A percentile compares a stretch with the other conserved stretches of the same genome.
These are phyloP conservation scores for Tarsius wallacei DNA, from an alignment of 2,797 vertebrate genomes.

Conservation along the genomic window DNA sequence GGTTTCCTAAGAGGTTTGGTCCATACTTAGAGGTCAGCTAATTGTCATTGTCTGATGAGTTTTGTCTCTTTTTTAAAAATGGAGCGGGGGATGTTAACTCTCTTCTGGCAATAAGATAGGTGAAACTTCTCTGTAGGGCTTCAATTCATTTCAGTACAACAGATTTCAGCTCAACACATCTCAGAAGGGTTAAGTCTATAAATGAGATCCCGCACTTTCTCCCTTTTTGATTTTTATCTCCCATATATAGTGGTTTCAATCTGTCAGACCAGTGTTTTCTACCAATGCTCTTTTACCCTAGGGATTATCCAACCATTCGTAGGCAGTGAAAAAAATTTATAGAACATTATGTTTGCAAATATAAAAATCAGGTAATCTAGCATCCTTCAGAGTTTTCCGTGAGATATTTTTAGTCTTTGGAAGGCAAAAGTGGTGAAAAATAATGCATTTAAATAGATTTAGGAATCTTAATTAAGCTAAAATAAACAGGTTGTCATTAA, in stretches of 20 bases:
- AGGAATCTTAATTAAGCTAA: slow-evolving; percentile 17
- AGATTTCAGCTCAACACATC: neutral
- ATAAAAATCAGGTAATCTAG: neutral
- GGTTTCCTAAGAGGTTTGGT: neutral
- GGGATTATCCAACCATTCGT: neutral
- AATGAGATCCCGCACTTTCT: neutral
- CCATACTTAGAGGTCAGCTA: neutral
- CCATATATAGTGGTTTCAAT: neutral
- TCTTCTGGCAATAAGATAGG: neutral
- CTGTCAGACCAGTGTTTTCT: neutral
- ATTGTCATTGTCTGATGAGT: neutral
- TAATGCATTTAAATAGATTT: neutral
- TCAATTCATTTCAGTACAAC: neutral
- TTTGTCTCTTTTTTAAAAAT: slow-evolving; percentile 13
- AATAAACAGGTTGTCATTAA: neutral
- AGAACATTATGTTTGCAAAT: slow-evolving; percentile 3
- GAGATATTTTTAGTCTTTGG: slow-evolving; percentile 18
- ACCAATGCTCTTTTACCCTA: neutral
- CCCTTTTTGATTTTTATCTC: neutral
- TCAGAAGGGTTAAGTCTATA: neutral
- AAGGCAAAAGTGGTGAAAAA: neutral
- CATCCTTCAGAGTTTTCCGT: neutral
- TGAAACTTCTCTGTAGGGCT: neutral
- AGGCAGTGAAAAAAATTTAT: neutral
- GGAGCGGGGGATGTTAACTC: neutral